These are phyloP conservation scores for Rhadinocentrus ornatus DNA, from an alignment of 2,797 vertebrate genomes.

Conservation along the genomic window DNA sequence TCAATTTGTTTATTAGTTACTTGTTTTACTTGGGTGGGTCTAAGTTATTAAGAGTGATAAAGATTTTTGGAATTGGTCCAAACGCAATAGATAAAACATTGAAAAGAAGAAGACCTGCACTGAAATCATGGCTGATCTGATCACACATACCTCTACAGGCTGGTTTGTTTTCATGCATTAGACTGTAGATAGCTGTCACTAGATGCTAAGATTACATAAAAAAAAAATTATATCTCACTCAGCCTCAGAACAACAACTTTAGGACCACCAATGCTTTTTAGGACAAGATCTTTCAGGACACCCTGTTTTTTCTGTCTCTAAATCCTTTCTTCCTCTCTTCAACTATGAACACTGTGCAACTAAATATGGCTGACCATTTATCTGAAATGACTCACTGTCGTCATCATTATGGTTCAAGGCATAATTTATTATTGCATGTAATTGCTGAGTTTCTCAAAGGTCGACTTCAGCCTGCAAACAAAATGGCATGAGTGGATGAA, in stretches of 20 bases:
- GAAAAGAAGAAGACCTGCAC: too few relatives aligned
- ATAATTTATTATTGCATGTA: not conserved
- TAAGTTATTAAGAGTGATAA: not conserved
- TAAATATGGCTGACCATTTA: not conserved
- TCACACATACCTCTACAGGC: too few relatives aligned
- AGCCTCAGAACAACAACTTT: not conserved
- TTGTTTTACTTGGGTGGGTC: too few relatives aligned
- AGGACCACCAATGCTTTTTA: not conserved
- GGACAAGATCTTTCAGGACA: not conserved
- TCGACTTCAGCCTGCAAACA: conserved; percentile 5
- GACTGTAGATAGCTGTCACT: too few relatives aligned
- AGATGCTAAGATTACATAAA: too few relatives aligned
- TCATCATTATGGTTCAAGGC: not conserved
- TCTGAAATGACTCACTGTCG: not conserved
- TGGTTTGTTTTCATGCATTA: too few relatives aligned
- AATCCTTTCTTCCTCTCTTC: not conserved
- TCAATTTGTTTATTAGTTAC: too few relatives aligned
- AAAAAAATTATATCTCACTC: not conserved
- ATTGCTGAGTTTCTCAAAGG: conserved; percentile 11
- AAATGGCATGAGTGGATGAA: not conserved
- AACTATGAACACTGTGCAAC: not conserved
- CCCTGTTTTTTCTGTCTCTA: not conserved
- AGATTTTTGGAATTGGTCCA: not conserved
- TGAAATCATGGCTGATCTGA: too few relatives aligned
- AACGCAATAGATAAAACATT: too few relatives aligned